A percentile compares a stretch with the other conserved stretches of the same genome.
phyloP scores from a whole-genome alignment of 2,113 vertebrate genomes.

The Paratilapia polleni region DNA sequence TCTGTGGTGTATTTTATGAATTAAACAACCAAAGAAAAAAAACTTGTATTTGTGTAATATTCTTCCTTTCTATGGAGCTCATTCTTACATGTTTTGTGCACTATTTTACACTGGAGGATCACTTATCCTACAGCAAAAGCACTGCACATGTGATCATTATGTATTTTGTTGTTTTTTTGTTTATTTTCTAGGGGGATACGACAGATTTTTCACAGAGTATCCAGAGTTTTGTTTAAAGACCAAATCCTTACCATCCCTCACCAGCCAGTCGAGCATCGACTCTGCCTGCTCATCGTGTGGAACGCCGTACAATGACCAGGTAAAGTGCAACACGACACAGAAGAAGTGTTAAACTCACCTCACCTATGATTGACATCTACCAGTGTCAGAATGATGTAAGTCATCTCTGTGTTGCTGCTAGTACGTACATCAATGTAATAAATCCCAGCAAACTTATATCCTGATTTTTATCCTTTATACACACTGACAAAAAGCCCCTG shows the following conservation, averaged over 20 bases:
- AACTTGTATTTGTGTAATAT: background rate
- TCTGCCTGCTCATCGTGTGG: slow-evolving; percentile 92
- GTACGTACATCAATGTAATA: background rate
- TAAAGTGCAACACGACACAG: slow-evolving; percentile 53
- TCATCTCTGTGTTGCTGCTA: background rate
- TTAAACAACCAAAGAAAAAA: background rate
- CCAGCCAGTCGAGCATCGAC: slow-evolving; percentile 83
- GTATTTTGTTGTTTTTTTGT: slow-evolving; percentile 33
- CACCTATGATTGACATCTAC: background rate
- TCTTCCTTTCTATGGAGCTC: background rate
- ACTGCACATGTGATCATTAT: background rate
- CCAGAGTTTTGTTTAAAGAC: slow-evolving; percentile 89
- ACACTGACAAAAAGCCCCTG: background rate
- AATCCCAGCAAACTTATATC: background rate
- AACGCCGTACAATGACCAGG: slow-evolving; percentile 95
- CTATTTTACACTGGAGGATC: background rate
- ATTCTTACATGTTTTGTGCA: background rate
- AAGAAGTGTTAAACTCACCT: background rate
- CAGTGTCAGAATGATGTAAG: background rate
- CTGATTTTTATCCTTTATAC: background rate
- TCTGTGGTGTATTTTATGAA: background rate
- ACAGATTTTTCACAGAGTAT: slow-evolving; percentile 88
- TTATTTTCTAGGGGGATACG: slow-evolving; percentile 87
- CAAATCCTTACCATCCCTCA: slow-evolving; percentile 80
- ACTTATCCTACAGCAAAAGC: background rate